Conservation (phyloP, 2,113 vertebrate species). For the zebrafish (Danio rerio) region GRCz12tu NC_133185.1:25816501-25817000, state of each 20-base stretch:
- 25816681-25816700: neutral
- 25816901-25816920: neutral
- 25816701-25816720: neutral
- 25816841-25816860: slow-evolving; percentile 20
- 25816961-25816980: neutral
- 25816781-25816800: neutral
- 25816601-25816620: too few relatives aligned
- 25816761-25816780: neutral
- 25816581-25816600: too few relatives aligned
- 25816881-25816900: neutral
- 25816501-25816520: too few relatives aligned
- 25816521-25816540: too few relatives aligned
- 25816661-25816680: too few relatives aligned
- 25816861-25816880: neutral
- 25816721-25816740: neutral
- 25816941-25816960: neutral
- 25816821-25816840: neutral
- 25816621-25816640: too few relatives aligned
- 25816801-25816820: slow-evolving; percentile 30
- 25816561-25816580: too few relatives aligned
- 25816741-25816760: neutral
- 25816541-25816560: too few relatives aligned
- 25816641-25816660: too few relatives aligned
- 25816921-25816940: neutral
- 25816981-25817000: slow-evolving; percentile 9